A percentile compares a stretch with the other conserved stretches of the same genome.
Evolutionary conservation across 2,113 vertebrate genomes (phyloP).

Genomic region (Eptatretus burgeri): DNA sequence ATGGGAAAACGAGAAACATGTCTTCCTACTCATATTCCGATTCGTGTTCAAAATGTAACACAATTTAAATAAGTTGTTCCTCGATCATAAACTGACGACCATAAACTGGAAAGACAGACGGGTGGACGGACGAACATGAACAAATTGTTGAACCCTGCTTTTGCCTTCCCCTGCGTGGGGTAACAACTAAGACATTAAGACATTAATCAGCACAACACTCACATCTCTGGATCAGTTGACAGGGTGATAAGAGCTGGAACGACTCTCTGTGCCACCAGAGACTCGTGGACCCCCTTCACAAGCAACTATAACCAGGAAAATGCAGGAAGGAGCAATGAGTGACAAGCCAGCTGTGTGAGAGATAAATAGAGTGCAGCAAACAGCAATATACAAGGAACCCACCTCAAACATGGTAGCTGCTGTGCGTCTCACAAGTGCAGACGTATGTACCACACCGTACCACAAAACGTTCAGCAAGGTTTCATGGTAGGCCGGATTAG

Average conservation of each 20-base stretch:
- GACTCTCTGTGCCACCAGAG: slow-evolving; percentile 99
- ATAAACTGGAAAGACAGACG: too few species aligned
- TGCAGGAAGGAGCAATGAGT: neutral
- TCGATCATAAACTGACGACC: too few species aligned
- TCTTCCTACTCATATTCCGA: too few species aligned
- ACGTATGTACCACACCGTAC: slow-evolving; percentile 95
- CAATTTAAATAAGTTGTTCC: too few species aligned
- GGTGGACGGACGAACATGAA: too few species aligned
- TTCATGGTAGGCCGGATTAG: slow-evolving; percentile 88
- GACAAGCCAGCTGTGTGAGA: neutral
- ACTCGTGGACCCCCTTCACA: slow-evolving; percentile 99
- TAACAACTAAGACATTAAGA: too few species aligned
- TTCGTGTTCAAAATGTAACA: too few species aligned
- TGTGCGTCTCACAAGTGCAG: slow-evolving; percentile 75
- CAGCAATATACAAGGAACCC: neutral
- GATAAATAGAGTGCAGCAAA: neutral
- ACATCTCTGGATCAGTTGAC: slow-evolving; percentile 99
- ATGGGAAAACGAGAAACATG: too few species aligned
- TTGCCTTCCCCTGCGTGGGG: too few species aligned
- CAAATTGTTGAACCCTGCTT: too few species aligned
- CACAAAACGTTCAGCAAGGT: slow-evolving; percentile 68
- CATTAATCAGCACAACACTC: slow-evolving; percentile 27
- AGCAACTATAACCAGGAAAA: slow-evolving; percentile 37
- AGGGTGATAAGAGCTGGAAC: slow-evolving; percentile 99
- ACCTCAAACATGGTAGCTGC: slow-evolving; percentile 95